Base-by-base conservation (phyloP, 1,140 invertebrate genomes). In the Lordiphosa collinella region DNA sequence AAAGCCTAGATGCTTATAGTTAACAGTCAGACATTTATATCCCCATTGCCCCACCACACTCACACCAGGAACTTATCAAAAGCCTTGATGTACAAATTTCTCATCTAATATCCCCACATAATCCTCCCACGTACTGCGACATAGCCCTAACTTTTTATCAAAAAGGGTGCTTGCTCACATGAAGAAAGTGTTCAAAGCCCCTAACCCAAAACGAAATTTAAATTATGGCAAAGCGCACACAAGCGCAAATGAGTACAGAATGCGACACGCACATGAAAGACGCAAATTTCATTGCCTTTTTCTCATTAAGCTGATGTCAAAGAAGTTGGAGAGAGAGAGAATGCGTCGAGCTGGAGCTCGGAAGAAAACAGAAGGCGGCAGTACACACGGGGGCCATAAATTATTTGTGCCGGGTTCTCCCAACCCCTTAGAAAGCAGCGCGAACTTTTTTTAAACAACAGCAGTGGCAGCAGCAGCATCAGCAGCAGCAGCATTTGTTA, bases 241-340 rank as follows among this genome's bases (percentile, higher is more conserved):
- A 75, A 67, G 66, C 70, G 61, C 71, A 66, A 75, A 80, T 75
- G 54, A 59, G 65, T 18, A 74, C 43, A 58, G 51, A 58, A 43
- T 54, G 73, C 40, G 49, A 55, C 49, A 71, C 67, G 43, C 56
- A 59, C 56, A 59, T 49, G 54, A 66, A 57, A 70, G 54, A 80
- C 65, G 60, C 60, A 54, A 80, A 75, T 82, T 75, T 64, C 65
- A 60, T 40, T 65, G 69, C 72, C 61, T 57, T 70, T 74, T 80
- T 80, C 74, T 80, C 70, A 80, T 80, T 80, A 80, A 71, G 70
- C 65, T 64, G 65, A 80, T 71, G 75, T 74, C 65, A 60, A 60
- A 60, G 56, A 36, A 67, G 31, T 32, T 25, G 25, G 36, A 52
- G 47, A 35, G 50, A 32, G 14, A 18, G 22, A 18, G 25, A 34